These are phyloP conservation scores for Trissolcus brochymenae DNA, from an alignment of 2,888 invertebrate genomes.

Conservation along the genomic window DNA sequence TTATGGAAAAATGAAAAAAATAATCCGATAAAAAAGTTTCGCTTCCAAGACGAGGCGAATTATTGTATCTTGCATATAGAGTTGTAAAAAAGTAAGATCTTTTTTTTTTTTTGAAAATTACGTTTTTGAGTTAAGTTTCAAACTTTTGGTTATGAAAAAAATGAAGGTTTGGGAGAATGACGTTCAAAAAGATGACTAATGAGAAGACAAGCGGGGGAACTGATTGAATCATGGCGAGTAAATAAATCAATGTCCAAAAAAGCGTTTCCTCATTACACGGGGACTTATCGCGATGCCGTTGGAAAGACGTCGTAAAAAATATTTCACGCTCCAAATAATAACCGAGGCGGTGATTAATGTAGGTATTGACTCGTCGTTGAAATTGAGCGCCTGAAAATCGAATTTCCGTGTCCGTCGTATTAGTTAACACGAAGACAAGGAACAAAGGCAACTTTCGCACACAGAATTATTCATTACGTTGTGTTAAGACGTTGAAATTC, in stretches of 20 bases:
- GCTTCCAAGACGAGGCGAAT: no score
- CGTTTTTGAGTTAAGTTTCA: no score
- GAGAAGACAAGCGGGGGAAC: constrained; percentile 20
- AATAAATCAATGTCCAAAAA: constrained; percentile 38
- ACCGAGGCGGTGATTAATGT: constrained; percentile 44
- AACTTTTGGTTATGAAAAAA: no score
- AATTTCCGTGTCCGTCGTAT: constrained; percentile 59
- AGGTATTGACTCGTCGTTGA: constrained; percentile 49
- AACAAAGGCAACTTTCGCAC: constrained; percentile 40
- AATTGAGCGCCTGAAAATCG: constrained; percentile 48
- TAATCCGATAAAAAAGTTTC: no score
- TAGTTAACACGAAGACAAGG: constrained; percentile 61
- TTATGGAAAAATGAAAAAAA: constrained; percentile 1
- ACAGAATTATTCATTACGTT: constrained; percentile 41
- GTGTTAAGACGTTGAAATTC: constrained; percentile 40
- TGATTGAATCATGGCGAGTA: constrained; percentile 31
- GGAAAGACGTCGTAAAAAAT: constrained; percentile 46
- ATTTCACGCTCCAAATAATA: constrained; percentile 51
- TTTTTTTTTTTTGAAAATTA: no score
- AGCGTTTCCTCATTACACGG: constrained; percentile 35
- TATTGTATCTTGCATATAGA: no score
- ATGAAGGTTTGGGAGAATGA: background rate
- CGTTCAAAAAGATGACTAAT: constrained; percentile 26
- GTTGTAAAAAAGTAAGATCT: no score
- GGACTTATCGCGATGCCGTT: constrained; percentile 45